Evolutionary conservation across 1,140 invertebrate genomes (phyloP), one percentile per base, ranked within the genome.

Genomic region (Ditylenchus dipsaci): DNA sequence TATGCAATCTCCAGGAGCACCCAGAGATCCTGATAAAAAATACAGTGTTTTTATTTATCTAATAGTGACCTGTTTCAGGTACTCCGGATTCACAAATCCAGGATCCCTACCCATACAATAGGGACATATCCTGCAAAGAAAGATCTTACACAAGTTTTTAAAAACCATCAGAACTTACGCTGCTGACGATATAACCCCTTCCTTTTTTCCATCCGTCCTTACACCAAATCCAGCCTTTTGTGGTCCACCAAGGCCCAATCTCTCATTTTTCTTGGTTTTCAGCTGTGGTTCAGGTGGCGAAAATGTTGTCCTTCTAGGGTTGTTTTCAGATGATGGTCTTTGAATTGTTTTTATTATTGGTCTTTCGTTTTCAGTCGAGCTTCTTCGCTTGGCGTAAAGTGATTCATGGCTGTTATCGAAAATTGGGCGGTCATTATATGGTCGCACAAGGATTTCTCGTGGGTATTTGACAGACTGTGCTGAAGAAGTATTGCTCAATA

Each of bases 21-120:
- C n/a, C n/a, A n/a, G n/a, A n/a, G n/a, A n/a, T n/a, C n/a, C n/a
- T n/a, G n/a, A n/a, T n/a, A n/a, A n/a, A n/a, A n/a, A n/a, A n/a
- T n/a, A n/a, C n/a, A n/a, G n/a, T n/a, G n/a, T n/a, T n/a, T n/a
- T n/a, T n/a, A n/a, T n/a, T n/a, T 11, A 38, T 38, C 11, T 11
- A 38, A 3, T 38, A 11, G 33, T 11, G 3, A 38, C 33, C 33
- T 53, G 49, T 53, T 53, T 53, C n/a, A 53, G 15, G 15, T 53
- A 53, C n/a, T 53, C 49, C n/a, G 49, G n/a, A 15, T 53, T 53
- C 49, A 53, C 49, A 53, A 53, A 53, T 21, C 49, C 49, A 7
- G 49, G 49, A 53, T 53, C 49, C 8, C 49, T 19, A 19, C 23
- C 15, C 1, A 21, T 53, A 15, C 49, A 53, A 53, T 53, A 53